Evolutionary conservation across 2,888 invertebrate species (phyloP), one percentile per base, ranked within the genome.

Genomic region (Notocelia uddmanniana): DNA sequence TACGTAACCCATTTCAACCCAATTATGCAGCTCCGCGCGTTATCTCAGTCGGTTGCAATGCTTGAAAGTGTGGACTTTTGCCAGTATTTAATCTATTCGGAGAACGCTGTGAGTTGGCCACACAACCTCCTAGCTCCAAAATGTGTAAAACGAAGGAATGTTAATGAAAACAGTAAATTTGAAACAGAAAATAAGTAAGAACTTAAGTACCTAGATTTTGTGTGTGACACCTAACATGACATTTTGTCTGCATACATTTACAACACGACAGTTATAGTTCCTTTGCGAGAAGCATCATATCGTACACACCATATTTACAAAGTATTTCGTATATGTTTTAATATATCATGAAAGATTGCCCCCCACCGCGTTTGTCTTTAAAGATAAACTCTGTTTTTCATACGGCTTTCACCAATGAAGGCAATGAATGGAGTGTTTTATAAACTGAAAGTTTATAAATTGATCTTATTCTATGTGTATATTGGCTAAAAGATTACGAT

Each of bases 11-110:
- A 21, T 52, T 68, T 59, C 26, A 13, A n/a, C 59, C 48, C 50
- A 68, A 68, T 23, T 58, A 8, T 59, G 45, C 48, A 58, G 37
- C 37, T 52, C 31, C 48, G 31, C 57, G 26, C 34, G 68, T 60
- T 69, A 60, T 69, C 68, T 60, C 60, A 50, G 58, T 34, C 52
- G 13, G 50, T 59, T 26, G 31, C 68, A 69, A 69, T 69, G 52
- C 60, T 60, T 37, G 37, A 69, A 41, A 69, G 68, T 69, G 68
- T 54, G 60, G 60, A 60, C 41, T 41, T 69, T 60, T 60, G 60
- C 60, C 60, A 54, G 60, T 54, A 60, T 69, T 60, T 52, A 15
- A 69, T 57, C 52, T 69, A 69, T 69, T 69, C 26, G 18, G 60
- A 60, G 60, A 69, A 54, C 48, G 15, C 26, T 54, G 59, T 37